Conservation (phyloP, 2,113 vertebrate species). For the Meriones unguiculatus region DNA sequence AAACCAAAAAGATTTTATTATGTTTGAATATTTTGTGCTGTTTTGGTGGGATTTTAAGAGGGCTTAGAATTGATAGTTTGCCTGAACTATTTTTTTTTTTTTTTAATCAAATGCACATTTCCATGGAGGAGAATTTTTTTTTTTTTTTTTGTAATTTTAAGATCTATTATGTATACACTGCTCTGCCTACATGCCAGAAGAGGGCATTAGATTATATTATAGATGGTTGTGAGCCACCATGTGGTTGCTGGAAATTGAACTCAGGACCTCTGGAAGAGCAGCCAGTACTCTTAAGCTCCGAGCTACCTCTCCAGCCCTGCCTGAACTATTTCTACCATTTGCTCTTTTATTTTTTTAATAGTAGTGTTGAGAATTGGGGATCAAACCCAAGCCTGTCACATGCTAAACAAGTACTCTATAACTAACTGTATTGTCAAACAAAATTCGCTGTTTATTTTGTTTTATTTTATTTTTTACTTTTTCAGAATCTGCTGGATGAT, state of each 20-base stretch:
- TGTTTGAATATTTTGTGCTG: slow-evolving; percentile 2
- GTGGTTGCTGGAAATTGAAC: too few relatives aligned
- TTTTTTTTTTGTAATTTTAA: too few relatives aligned
- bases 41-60: slow-evolving; percentile 15
- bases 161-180: too few relatives aligned
- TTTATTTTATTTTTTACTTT: slow-evolving; percentile 24
- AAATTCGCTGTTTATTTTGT: slow-evolving; percentile 20
- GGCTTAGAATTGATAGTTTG: slow-evolving; percentile 31
- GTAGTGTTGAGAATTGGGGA: not conserved
- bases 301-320: too few relatives aligned
- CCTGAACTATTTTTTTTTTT: not conserved
- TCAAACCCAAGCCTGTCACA: not conserved
- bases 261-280: too few relatives aligned
- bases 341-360: slow-evolving; percentile 24
- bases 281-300: too few relatives aligned
- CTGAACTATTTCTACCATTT: not conserved
- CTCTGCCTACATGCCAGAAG: too few relatives aligned
- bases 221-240: too few relatives aligned
- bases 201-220: too few relatives aligned
- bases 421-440: not conserved
- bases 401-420: not conserved
- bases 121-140: too few relatives aligned
- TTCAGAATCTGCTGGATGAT: slow-evolving; percentile 96
- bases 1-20: not conserved
- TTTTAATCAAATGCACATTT: too few relatives aligned